A percentile compares a stretch with the other conserved stretches of the same genome.
Evolutionary conservation across 2,113 vertebrate species (phyloP).

Genomic region (Leptodactylus fuscus): DNA sequence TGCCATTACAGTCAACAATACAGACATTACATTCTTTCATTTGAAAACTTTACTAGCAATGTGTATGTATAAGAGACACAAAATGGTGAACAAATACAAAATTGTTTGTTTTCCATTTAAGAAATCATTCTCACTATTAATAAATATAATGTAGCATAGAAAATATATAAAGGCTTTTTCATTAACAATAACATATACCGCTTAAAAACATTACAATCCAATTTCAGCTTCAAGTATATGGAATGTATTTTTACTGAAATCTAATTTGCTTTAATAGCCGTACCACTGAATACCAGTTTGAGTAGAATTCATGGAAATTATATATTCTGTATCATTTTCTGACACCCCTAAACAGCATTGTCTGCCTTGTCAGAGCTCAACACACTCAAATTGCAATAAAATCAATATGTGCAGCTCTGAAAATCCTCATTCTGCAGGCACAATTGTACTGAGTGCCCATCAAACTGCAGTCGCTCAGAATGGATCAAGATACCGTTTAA

Average conservation of each 20-base stretch:
- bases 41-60: not conserved
- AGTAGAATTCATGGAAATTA: not conserved
- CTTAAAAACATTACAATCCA: not conserved
- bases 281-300: not conserved
- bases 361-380: too few relatives aligned
- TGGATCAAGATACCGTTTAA: too few relatives aligned
- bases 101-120: not conserved
- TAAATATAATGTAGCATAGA: conserved; percentile 25
- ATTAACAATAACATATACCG: not conserved
- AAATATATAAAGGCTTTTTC: not conserved
- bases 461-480: too few relatives aligned
- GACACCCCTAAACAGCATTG: too few relatives aligned
- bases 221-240: conserved; percentile 23
- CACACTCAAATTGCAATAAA: too few relatives aligned
- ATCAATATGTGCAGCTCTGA: too few relatives aligned
- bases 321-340: too few relatives aligned
- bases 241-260: not conserved
- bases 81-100: conserved; percentile 11
- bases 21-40: not conserved
- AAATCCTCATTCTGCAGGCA: too few relatives aligned
- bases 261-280: not conserved
- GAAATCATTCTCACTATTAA: not conserved
- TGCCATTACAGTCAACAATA: too few relatives aligned
- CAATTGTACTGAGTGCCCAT: too few relatives aligned
- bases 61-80: not conserved